These are phyloP conservation scores for Athalia rosae DNA, from an alignment of 2,888 invertebrate species.

Conservation along the genomic window DNA sequence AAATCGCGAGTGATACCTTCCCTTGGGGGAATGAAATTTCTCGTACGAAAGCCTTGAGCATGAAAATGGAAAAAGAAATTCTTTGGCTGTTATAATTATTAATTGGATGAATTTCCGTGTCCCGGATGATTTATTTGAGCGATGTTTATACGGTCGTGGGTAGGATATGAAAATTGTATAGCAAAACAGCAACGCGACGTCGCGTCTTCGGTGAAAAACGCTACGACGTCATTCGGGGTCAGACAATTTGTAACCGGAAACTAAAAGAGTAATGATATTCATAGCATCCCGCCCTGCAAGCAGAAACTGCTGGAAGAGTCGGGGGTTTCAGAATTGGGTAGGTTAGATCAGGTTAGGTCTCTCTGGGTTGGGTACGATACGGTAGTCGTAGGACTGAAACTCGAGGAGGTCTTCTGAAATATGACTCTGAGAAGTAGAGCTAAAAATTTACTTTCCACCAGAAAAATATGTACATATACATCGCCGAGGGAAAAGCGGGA, in stretches of 20 bases:
- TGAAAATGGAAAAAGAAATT: constrained; percentile 9
- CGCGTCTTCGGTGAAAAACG: constrained; percentile 19
- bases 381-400: not conserved
- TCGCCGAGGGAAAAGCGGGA: too few relatives aligned
- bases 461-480: too few relatives aligned
- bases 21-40: constrained; percentile 30
- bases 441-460: constrained; percentile 54
- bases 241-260: constrained; percentile 45
- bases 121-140: too few relatives aligned
- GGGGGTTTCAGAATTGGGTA: constrained; percentile 27
- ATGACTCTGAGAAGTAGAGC: constrained; percentile 45
- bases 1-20: constrained; percentile 17
- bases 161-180: too few relatives aligned
- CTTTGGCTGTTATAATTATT: too few relatives aligned
- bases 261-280: constrained; percentile 54
- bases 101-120: too few relatives aligned
- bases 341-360: not conserved
- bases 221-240: constrained; percentile 28
- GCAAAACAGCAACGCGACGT: too few relatives aligned
- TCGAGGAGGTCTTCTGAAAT: constrained; percentile 49
- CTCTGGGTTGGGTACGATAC: not conserved
- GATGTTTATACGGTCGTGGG: too few relatives aligned
- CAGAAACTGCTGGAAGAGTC: not conserved
- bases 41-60: not conserved
- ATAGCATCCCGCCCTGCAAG: constrained; percentile 41